Evolutionary conservation across 2,113 vertebrate species (phyloP).

Genomic region (Onychostruthus taczanowskii): DNA sequence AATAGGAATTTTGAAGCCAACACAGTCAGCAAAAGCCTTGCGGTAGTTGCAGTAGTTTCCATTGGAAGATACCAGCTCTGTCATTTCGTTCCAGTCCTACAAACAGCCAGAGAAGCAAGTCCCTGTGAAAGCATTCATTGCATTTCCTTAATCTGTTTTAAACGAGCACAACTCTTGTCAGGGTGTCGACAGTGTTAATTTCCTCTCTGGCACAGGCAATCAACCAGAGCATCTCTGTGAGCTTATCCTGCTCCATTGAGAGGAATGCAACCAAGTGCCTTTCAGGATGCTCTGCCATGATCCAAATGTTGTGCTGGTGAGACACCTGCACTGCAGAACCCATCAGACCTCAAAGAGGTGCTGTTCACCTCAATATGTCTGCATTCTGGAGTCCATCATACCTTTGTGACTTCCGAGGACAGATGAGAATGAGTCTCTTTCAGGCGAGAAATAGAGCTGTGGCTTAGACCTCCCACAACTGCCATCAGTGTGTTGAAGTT

Average conservation of each 20-base stretch:
- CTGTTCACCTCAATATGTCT: not conserved
- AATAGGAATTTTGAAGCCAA: constrained; percentile 94
- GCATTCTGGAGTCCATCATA: constrained; percentile 34
- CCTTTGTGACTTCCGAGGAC: constrained; percentile 90
- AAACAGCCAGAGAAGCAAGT: constrained; percentile 63
- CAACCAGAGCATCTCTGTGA: not conserved
- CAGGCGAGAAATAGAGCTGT: constrained; percentile 94
- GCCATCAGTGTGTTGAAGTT: constrained; percentile 99
- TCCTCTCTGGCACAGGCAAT: not conserved
- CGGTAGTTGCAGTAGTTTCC: constrained; percentile 96
- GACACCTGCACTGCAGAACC: not conserved
- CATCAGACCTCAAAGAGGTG: not conserved
- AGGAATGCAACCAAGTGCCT: not conserved
- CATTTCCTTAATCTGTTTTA: not conserved
- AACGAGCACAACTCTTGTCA: not conserved
- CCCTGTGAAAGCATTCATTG: constrained; percentile 32
- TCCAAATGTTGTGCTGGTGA: not conserved
- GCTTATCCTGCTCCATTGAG: not conserved
- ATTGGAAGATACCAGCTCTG: constrained; percentile 93
- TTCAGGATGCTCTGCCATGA: not conserved
- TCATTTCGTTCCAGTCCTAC: constrained; percentile 97
- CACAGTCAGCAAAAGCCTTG: constrained; percentile 89
- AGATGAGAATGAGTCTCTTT: constrained; percentile 94
- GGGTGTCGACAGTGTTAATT: not conserved
- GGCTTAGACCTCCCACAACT: constrained; percentile 93